Evolutionary conservation across 2,113 vertebrate genomes (phyloP).

Genomic region (Cavia aperea): DNA sequence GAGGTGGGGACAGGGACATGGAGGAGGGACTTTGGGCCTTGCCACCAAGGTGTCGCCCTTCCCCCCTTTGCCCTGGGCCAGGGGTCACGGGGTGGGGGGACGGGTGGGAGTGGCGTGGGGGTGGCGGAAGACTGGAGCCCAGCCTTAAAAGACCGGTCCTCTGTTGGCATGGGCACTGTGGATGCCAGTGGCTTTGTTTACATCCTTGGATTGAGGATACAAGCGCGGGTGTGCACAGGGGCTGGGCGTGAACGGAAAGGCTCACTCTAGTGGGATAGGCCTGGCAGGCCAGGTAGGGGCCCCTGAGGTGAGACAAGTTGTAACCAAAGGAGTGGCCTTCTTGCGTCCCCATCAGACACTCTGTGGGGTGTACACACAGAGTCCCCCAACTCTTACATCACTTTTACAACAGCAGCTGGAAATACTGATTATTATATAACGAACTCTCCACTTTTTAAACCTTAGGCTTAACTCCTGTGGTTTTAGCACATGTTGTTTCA

Average conservation of each 20-base stretch:
- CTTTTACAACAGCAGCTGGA: background rate
- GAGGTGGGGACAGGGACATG: background rate
- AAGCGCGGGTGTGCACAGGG: background rate
- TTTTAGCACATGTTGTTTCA: background rate
- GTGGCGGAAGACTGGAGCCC: background rate
- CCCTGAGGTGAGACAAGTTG: background rate
- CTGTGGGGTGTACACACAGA: background rate
- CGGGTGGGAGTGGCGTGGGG: too few relatives aligned
- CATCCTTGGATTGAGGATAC: background rate
- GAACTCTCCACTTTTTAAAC: background rate
- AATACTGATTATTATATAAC: background rate
- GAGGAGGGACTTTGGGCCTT: background rate
- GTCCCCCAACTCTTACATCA: background rate
- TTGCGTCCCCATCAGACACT: background rate
- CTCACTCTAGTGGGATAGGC: accelerated
- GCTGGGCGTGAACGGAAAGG: background rate
- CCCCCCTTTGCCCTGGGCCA: background rate
- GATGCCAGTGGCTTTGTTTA: background rate
- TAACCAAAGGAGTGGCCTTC: background rate
- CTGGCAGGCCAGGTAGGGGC: accelerated
- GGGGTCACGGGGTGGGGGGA: background rate
- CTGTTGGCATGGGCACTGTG: background rate
- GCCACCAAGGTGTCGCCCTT: background rate
- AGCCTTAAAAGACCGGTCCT: background rate
- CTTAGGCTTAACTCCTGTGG: background rate